Conservation (phyloP, 2,113 vertebrate genomes). For the Lepidothrix coronata region DNA sequence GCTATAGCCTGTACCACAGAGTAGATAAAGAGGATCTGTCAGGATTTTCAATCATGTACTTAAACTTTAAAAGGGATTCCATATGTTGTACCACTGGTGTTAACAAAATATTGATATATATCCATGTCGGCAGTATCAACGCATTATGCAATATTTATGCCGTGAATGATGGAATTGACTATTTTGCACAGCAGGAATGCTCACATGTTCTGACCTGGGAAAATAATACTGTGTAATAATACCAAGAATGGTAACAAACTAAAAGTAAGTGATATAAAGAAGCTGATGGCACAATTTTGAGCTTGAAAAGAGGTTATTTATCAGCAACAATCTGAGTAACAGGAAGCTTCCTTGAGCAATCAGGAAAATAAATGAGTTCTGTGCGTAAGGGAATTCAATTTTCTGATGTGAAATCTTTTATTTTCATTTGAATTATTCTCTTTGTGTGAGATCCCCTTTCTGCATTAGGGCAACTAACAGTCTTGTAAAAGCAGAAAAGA, state of each 20-base stretch:
- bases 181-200: background rate
- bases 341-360: background rate
- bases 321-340: background rate
- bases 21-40: conserved; percentile 5
- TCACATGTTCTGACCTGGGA: background rate
- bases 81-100: background rate
- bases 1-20: conserved; percentile 4
- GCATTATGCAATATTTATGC: background rate
- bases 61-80: conserved; percentile 48
- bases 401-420: background rate
- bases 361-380: background rate
- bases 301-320: background rate
- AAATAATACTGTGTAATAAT: background rate
- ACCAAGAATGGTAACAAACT: background rate
- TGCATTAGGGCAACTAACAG: background rate
- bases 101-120: background rate
- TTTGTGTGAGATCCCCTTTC: background rate
- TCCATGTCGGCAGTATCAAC: background rate
- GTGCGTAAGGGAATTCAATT: background rate
- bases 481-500: background rate
- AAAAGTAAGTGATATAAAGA: background rate
- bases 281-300: background rate
- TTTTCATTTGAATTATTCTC: background rate
- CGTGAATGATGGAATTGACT: background rate
- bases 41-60: conserved; percentile 52